Evolutionary conservation across 2,797 vertebrate genomes (phyloP).

Genomic region (Anableps anableps): DNA sequence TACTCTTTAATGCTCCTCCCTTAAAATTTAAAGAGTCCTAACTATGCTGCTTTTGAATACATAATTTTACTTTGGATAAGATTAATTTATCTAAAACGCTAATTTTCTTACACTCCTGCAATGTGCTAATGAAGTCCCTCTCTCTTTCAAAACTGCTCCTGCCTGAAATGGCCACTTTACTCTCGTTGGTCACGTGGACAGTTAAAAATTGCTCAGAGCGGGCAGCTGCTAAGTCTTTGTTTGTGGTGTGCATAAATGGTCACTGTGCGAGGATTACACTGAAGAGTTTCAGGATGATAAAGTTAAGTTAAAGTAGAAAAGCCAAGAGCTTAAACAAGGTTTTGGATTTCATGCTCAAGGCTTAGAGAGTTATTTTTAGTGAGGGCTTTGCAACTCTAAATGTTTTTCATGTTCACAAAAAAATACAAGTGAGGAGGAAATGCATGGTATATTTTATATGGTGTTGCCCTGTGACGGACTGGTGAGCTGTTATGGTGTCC

Average conservation of each 20-base stretch:
- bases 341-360: background rate
- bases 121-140: too few relatives aligned
- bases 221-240: background rate
- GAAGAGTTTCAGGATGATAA: background rate
- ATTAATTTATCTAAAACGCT: background rate
- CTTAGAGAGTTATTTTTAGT: background rate
- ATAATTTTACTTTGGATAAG: background rate
- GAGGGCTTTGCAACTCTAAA: background rate
- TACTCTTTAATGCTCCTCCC: background rate
- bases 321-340: background rate
- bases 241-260: slow-evolving; percentile 2
- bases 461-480: background rate
- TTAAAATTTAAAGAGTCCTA: background rate
- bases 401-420: background rate
- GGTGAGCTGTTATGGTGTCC: background rate
- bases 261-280: background rate
- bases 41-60: background rate
- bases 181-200: background rate
- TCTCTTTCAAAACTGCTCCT: background rate
- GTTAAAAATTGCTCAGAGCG: background rate
- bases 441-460: background rate
- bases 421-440: background rate
- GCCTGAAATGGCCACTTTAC: background rate
- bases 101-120: background rate
- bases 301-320: background rate